A percentile compares a stretch with the other conserved stretches of the same genome.
These are phyloP conservation scores for Amiota mariae DNA, from an alignment of 2,888 invertebrate genomes.

Conservation along the genomic window DNA sequence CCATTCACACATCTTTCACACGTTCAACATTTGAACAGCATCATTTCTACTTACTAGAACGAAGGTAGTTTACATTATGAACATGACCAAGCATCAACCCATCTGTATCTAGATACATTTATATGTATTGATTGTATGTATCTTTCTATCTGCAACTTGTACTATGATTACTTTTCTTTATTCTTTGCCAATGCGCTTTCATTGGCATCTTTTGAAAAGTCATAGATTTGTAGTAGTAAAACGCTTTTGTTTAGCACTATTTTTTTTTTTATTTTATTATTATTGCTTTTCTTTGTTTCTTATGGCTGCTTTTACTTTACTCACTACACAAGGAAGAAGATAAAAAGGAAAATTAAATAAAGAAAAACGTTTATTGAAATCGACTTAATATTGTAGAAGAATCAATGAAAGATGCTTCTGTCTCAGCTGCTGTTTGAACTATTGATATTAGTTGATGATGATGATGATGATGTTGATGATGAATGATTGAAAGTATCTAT, in stretches of 20 bases:
- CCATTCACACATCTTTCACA: slow-evolving; percentile 17
- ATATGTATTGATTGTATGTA: too few relatives aligned
- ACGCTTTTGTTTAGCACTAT: too few relatives aligned
- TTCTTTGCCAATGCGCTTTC: background rate
- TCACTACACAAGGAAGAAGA: background rate
- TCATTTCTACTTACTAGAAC: background rate
- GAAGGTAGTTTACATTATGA: background rate
- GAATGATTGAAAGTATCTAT: slow-evolving; percentile 62
- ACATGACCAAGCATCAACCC: too few relatives aligned
- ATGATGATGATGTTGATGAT: background rate
- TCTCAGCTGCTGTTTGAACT: too few relatives aligned
- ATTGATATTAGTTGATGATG: background rate
- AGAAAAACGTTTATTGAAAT: slow-evolving; percentile 10
- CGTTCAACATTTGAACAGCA: slow-evolving; percentile 15
- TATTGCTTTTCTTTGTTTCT: too few relatives aligned
- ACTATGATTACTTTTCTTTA: background rate
- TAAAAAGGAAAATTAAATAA: background rate
- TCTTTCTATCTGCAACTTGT: too few relatives aligned
- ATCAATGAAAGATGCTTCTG: background rate
- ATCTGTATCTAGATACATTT: too few relatives aligned
- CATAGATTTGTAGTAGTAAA: too few relatives aligned
- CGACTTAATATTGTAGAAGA: background rate
- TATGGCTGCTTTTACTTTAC: too few relatives aligned
- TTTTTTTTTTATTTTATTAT: too few relatives aligned
- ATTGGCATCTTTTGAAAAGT: too few relatives aligned